phyloP scores from a whole-genome alignment of 2,888 invertebrate species.

The Cremastinae sp. region DNA sequence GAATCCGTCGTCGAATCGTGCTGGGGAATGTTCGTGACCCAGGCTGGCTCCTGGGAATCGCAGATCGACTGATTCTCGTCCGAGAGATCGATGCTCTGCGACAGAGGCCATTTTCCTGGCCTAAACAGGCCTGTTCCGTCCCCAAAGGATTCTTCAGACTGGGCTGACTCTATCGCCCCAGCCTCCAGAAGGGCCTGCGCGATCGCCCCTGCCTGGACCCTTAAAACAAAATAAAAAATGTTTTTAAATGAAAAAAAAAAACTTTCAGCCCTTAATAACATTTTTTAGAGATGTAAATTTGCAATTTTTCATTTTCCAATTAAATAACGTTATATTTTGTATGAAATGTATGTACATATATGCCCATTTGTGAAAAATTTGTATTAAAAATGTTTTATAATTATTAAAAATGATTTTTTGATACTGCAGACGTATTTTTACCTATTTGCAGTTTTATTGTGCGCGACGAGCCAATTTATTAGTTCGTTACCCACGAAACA shows the following conservation, averaged over 20 bases:
- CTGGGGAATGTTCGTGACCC: slow-evolving; percentile 84
- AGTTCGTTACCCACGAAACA: slow-evolving; percentile 91
- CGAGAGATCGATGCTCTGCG: slow-evolving; percentile 76
- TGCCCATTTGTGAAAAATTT: too few species aligned
- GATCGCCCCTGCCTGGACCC: slow-evolving; percentile 88
- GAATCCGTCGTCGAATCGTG: slow-evolving; percentile 80
- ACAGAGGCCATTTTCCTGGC: slow-evolving; percentile 74
- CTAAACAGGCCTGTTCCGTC: slow-evolving; percentile 82
- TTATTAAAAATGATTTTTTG: not conserved
- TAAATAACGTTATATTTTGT: too few species aligned
- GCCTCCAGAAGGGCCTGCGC: slow-evolving; percentile 90
- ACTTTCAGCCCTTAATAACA: not conserved
- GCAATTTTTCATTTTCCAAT: too few species aligned
- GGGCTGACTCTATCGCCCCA: slow-evolving; percentile 86
- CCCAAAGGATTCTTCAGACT: slow-evolving; percentile 78
- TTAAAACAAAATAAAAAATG: slow-evolving; percentile 71
- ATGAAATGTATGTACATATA: too few species aligned
- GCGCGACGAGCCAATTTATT: slow-evolving; percentile 91
- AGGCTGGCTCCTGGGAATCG: slow-evolving; percentile 84
- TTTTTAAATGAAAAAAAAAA: not conserved
- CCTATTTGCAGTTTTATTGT: slow-evolving; percentile 89
- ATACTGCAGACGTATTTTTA: slow-evolving; percentile 71
- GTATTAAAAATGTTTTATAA: too few species aligned
- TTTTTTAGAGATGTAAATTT: too few species aligned
- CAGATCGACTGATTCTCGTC: slow-evolving; percentile 78